Conservation (phyloP, 2,888 invertebrate genomes). For the Actias luna region DNA sequence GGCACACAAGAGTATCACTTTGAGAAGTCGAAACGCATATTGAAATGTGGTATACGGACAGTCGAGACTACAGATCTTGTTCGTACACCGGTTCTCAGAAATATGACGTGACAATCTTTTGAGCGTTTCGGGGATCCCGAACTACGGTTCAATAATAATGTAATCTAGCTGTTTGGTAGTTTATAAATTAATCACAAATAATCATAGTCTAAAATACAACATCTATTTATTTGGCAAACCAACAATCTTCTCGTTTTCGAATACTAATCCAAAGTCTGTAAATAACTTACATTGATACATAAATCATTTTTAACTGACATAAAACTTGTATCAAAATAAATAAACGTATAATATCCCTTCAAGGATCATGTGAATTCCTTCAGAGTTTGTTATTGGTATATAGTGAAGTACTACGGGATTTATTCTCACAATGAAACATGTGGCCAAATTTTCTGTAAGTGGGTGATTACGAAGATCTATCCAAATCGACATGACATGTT, state of each 20-base stretch:
- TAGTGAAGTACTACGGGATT: neutral
- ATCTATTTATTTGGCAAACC: neutral
- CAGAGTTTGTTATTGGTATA: neutral
- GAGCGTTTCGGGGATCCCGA: constrained; percentile 37
- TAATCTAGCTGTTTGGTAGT: neutral
- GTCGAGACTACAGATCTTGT: constrained; percentile 40
- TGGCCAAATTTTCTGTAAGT: neutral
- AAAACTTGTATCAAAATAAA: neutral
- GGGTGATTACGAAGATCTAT: neutral
- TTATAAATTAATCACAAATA: constrained; percentile 10
- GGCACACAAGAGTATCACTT: constrained; percentile 48
- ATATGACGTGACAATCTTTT: constrained; percentile 62
- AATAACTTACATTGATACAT: neutral
- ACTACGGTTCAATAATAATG: constrained; percentile 22
- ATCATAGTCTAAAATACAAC: neutral
- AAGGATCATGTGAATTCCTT: neutral
- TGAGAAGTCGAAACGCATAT: constrained; percentile 55
- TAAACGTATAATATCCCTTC: neutral
- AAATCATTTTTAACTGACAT: neutral
- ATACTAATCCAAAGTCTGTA: no score
- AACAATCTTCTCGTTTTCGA: neutral
- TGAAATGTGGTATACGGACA: constrained; percentile 49
- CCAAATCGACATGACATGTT: neutral
- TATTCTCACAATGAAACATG: neutral
- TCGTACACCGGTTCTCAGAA: constrained; percentile 67